These are phyloP conservation scores for Myotis brandtii DNA, from an alignment of 2,113 vertebrate genomes.

Conservation along the genomic window DNA sequence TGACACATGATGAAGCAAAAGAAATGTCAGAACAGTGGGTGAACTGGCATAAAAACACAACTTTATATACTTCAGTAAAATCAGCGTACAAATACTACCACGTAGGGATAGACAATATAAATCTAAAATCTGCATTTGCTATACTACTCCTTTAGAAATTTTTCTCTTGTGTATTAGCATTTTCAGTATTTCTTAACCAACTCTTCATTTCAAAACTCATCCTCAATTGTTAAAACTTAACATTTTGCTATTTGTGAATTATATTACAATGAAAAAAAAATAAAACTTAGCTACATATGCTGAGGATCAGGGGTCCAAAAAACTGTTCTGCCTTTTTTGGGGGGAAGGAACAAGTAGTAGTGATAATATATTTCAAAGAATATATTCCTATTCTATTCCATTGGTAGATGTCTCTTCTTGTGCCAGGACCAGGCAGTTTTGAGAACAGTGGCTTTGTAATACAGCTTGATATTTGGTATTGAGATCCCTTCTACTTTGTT, in stretches of 20 bases:
- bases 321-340: not conserved
- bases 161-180: not conserved
- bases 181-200: conserved; percentile 42
- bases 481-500: too few relatives aligned
- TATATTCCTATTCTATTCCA: too few relatives aligned
- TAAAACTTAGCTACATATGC: not conserved
- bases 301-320: not conserved
- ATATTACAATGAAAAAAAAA: not conserved
- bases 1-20: not conserved
- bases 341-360: not conserved
- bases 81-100: not conserved
- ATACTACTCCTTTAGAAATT: not conserved
- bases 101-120: not conserved
- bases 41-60: not conserved
- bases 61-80: not conserved
- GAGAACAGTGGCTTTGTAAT: too few relatives aligned
- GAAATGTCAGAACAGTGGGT: not conserved
- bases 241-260: not conserved
- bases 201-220: not conserved
- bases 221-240: not conserved
- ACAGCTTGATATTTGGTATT: too few relatives aligned
- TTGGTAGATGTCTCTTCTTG: too few relatives aligned
- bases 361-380: not conserved
- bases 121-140: not conserved
- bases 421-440: too few relatives aligned